Conservation (phyloP, 2,113 vertebrate genomes). For the Hipposideros armiger region DNA sequence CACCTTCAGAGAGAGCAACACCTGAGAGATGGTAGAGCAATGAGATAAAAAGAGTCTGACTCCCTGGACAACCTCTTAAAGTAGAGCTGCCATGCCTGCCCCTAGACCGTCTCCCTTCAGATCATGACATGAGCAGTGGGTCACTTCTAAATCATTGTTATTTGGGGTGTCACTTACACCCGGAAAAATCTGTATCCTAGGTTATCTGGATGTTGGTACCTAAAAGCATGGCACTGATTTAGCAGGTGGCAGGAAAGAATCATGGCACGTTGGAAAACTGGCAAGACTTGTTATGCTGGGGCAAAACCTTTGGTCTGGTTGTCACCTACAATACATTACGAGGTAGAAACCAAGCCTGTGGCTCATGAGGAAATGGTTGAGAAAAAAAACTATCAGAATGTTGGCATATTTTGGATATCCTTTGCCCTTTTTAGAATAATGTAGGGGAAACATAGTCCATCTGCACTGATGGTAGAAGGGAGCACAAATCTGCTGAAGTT, state of each 20-base stretch:
- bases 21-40: not conserved
- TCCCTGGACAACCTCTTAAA: not conserved
- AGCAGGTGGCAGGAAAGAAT: not conserved
- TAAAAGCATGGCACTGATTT: not conserved
- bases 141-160: not conserved
- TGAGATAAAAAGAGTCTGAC: not conserved
- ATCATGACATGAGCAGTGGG: not conserved
- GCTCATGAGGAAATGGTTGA: not conserved
- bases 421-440: not conserved
- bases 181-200: not conserved
- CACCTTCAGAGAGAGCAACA: too few relatives aligned
- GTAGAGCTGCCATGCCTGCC: not conserved
- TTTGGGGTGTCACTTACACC: not conserved
- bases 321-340: not conserved
- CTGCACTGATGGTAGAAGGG: not conserved
- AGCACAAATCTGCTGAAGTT: not conserved
- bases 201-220: not conserved
- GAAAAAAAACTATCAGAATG: not conserved
- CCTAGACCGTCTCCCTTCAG: not conserved
- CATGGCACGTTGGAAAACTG: not conserved
- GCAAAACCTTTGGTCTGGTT: not conserved
- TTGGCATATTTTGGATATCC: not conserved
- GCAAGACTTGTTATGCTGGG: not conserved
- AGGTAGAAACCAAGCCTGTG: not conserved
- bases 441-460: not conserved